Base-by-base conservation (phyloP, 2,113 vertebrate species). In the Platycercus adscitus region DNA sequence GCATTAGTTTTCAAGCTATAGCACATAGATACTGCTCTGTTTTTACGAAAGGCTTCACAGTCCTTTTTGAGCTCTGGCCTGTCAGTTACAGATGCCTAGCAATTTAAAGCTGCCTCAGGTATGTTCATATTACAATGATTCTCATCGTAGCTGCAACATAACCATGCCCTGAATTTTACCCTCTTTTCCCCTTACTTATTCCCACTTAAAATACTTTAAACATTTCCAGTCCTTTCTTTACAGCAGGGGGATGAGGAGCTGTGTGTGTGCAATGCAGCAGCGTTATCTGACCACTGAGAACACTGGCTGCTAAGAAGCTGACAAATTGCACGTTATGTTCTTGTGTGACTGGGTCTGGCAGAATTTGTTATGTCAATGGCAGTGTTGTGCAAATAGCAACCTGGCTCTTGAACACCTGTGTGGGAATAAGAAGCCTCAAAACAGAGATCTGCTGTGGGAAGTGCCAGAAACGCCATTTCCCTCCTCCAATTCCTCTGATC, bases 311-410 rank as follows among this genome's bases (percentile, higher is more conserved):
- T 21, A 33, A 70, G 47, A 85, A 73, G 61, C 39, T 89, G 78
- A 76, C 66, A 79, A 89, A 76, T 35, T 52, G 33, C 39, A 47
- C 0, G 0, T 65, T 76, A 26, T 52, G 55, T 58, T 92, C 83
- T 75, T 78, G 46, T 86, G 88, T 55, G 72, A 43, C 58, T 75
- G 58, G 60, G 25, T 84, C 70, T 91, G 83, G 81, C 69, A 92
- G 84, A 88, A 47, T 72, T 87, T 85, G 56, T 77, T 78, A 10
- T 91, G 83, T 56, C 75, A 79, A 1, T 76, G 85, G 61, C 44
- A 89, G 66, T 65, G 65, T 72, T 71, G 81, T 92, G 89, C 61
- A 93, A 91, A 92, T 92, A 84, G 10, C 86, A 92, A n/a, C 83
- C 66, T 85, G 66, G 17, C 26, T 82, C 15, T 69, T 46, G 39